These are phyloP conservation scores for Fistularia commersonii DNA, from an alignment of 2,797 vertebrate species.

Conservation along the genomic window DNA sequence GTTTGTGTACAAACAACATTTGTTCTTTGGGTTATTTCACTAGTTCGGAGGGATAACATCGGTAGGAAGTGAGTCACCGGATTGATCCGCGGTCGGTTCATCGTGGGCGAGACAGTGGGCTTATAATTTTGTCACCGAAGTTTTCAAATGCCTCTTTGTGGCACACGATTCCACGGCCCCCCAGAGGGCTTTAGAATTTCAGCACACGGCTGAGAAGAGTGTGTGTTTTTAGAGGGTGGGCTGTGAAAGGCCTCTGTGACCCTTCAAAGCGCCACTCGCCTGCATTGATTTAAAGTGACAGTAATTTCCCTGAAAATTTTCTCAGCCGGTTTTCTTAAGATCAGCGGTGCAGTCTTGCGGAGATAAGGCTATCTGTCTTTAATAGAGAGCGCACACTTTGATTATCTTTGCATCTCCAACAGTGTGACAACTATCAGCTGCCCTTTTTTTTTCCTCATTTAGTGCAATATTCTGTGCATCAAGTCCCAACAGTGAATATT, in stretches of 20 bases:
- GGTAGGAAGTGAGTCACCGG: conserved; percentile 19
- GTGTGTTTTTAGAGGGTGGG: conserved; percentile 75
- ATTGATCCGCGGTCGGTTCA: conserved; percentile 56
- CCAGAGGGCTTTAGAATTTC: conserved; percentile 75
- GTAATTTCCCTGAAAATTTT: conserved; percentile 45
- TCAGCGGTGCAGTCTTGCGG: conserved; percentile 32
- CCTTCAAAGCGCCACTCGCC: conserved; percentile 49
- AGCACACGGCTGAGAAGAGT: conserved; percentile 69
- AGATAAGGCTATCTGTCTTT: conserved; percentile 25
- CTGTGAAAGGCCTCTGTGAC: conserved; percentile 64
- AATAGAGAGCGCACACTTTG: conserved; percentile 15
- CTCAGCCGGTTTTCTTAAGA: conserved; percentile 32
- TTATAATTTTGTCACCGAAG: conserved; percentile 75
- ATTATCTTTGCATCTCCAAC: conserved; percentile 8
- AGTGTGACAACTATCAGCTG: no score
- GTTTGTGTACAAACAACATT: no score
- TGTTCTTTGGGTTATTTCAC: no score
- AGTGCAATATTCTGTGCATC: no score
- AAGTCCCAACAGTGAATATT: no score
- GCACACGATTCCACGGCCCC: conserved; percentile 63
- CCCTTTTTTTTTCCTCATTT: not conserved
- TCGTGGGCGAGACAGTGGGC: conserved; percentile 45
- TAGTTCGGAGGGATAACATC: no score
- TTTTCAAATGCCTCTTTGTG: conserved; percentile 74
- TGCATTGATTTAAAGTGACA: conserved; percentile 71